Conservation (phyloP, 1,140 invertebrate species). For the Drosophila rufa region DNA sequence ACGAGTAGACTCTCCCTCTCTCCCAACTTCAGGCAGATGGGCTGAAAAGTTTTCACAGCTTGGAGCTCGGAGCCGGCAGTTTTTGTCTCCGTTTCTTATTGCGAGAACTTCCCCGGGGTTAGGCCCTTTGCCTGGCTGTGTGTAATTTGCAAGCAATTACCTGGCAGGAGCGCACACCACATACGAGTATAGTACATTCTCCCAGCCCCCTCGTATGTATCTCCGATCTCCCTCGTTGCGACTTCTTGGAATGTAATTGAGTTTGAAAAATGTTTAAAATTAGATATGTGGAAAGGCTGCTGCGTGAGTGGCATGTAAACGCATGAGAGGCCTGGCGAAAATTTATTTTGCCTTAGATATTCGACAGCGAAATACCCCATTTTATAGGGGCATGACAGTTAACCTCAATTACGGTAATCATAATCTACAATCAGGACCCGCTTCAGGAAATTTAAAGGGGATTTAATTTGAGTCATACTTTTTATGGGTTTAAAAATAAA, state of each 20-base stretch:
- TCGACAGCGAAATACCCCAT: slow-evolving; percentile 2
- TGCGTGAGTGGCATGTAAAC: slow-evolving; percentile 57
- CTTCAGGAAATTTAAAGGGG: not conserved
- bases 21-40: slow-evolving; percentile 33
- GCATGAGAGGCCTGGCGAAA: slow-evolving; percentile 17
- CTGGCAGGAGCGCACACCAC: slow-evolving; percentile 29
- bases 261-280: slow-evolving; percentile 74
- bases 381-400: not conserved
- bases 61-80: slow-evolving; percentile 6
- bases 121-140: slow-evolving; percentile 25
- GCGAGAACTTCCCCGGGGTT: slow-evolving; percentile 10
- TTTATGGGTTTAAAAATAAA: too few species aligned
- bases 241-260: slow-evolving; percentile 64
- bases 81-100: slow-evolving; percentile 39
- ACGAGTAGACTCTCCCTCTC: slow-evolving; percentile 30
- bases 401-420: not conserved
- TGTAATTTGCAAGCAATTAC: slow-evolving; percentile 79
- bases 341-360: not conserved
- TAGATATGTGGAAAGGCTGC: slow-evolving; percentile 50
- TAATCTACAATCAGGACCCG: not conserved
- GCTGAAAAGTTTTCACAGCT: slow-evolving; percentile 31
- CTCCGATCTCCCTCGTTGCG: slow-evolving; percentile 3
- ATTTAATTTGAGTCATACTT: not conserved
- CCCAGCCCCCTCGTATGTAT: not conserved
- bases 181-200: not conserved